Percentiles rank a stretch among this genome's conserved stretches.
Conservation (phyloP, 2,113 vertebrate species). For the Cichladusa arquata region DNA sequence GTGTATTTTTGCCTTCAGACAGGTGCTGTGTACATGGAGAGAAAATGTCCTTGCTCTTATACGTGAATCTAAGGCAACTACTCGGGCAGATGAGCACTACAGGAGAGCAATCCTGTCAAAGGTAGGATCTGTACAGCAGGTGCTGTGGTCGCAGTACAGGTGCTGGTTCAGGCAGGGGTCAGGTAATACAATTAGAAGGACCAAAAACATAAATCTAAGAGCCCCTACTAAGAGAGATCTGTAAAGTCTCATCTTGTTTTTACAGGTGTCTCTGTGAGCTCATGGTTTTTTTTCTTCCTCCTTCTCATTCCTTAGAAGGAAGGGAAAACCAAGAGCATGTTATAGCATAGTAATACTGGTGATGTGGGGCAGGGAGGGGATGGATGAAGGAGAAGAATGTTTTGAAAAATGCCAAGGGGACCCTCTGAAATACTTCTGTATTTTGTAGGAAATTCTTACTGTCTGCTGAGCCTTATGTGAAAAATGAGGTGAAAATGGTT, state of each 20-base stretch:
- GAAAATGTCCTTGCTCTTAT: constrained; percentile 54
- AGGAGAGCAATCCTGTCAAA: constrained; percentile 67
- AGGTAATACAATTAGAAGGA: neutral
- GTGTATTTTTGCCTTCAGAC: constrained; percentile 53
- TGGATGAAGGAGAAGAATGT: neutral
- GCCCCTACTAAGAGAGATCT: neutral
- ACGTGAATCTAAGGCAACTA: constrained; percentile 37
- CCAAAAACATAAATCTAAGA: neutral
- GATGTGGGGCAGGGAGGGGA: neutral
- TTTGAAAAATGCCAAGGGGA: neutral
- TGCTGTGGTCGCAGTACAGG: neutral
- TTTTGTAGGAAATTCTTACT: neutral
- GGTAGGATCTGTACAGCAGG: constrained; percentile 65
- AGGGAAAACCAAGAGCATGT: neutral
- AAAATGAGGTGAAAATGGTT: neutral
- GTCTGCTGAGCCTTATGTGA: neutral
- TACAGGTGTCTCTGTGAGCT: neutral
- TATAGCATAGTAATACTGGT: neutral
- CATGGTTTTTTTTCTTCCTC: neutral
- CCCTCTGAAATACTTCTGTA: neutral
- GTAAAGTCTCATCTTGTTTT: neutral
- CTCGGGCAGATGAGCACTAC: constrained; percentile 71
- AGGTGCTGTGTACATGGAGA: constrained; percentile 73
- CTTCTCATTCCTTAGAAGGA: neutral
- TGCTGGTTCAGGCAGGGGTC: neutral